These are phyloP conservation scores for Eremophila alpestris DNA, from an alignment of 2,797 vertebrate species.

Conservation along the genomic window DNA sequence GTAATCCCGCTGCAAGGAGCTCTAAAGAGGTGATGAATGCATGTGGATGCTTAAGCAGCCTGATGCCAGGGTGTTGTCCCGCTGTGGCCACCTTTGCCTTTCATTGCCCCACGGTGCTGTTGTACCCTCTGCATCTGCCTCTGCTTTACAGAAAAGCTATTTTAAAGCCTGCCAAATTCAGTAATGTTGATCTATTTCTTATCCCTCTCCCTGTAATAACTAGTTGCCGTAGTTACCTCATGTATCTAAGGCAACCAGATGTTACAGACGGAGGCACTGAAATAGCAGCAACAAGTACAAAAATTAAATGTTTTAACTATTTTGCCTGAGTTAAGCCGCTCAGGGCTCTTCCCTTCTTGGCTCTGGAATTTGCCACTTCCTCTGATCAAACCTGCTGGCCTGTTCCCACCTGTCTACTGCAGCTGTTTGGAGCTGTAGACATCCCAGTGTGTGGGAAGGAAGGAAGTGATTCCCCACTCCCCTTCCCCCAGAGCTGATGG, in stretches of 20 bases:
- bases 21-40: neutral
- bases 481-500: neutral
- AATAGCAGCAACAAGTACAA: slow-evolving; percentile 52
- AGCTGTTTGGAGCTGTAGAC: neutral
- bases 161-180: slow-evolving; percentile 21
- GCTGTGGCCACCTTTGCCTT: neutral
- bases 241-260: slow-evolving; percentile 70
- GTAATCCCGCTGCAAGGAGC: neutral
- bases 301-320: slow-evolving; percentile 8
- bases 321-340: neutral
- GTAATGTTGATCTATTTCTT: slow-evolving; percentile 32
- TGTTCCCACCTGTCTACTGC: neutral
- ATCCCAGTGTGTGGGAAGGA: neutral
- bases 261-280: slow-evolving; percentile 27
- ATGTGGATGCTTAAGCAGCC: neutral
- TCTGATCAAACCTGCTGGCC: neutral
- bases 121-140: neutral
- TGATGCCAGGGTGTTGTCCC: no score
- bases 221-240: slow-evolving; percentile 65
- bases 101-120: fast-evolving
- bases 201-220: slow-evolving; percentile 23
- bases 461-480: neutral
- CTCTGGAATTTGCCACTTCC: neutral
- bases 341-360: neutral
- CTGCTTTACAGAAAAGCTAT: neutral